Percentiles rank a stretch among this genome's conserved stretches.
Conservation (phyloP, 2,113 vertebrate species). For the Tinamus guttatus region DNA sequence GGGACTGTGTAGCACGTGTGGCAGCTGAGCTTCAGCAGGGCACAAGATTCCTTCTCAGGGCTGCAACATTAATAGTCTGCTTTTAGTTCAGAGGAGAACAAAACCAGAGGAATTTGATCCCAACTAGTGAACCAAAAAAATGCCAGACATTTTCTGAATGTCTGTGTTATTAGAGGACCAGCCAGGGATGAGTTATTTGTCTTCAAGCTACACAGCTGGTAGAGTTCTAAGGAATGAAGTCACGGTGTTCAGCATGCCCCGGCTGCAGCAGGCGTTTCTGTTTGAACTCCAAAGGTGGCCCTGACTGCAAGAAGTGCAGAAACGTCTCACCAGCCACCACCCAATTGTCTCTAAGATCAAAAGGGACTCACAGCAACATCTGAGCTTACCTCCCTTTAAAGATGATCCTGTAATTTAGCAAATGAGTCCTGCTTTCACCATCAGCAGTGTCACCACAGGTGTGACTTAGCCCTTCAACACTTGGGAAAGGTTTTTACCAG, state of each 20-base stretch:
- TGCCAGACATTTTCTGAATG: slow-evolving; percentile 59
- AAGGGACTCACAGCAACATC: not conserved
- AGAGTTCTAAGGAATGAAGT: slow-evolving; percentile 61
- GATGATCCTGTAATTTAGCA: not conserved
- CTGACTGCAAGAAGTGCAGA: not conserved
- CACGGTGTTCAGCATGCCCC: slow-evolving; percentile 25
- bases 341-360: slow-evolving; percentile 24
- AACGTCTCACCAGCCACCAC: not conserved
- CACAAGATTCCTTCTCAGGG: not conserved
- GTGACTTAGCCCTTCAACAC: not conserved
- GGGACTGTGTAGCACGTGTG: not conserved
- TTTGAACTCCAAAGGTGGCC: slow-evolving; percentile 30
- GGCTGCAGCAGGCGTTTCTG: not conserved
- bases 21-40: not conserved
- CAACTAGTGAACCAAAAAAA: slow-evolving; percentile 36
- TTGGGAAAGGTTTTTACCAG: not conserved
- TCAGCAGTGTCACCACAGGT: not conserved
- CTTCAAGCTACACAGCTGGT: slow-evolving; percentile 50
- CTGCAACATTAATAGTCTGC: not conserved
- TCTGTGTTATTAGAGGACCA: slow-evolving; percentile 58
- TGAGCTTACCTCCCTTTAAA: slow-evolving; percentile 12
- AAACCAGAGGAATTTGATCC: slow-evolving; percentile 38
- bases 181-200: slow-evolving; percentile 57
- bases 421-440: not conserved
- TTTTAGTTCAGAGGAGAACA: slow-evolving; percentile 25